Conservation (phyloP, 2,888 invertebrate species). For the Drosophila kambysellisi region DNA sequence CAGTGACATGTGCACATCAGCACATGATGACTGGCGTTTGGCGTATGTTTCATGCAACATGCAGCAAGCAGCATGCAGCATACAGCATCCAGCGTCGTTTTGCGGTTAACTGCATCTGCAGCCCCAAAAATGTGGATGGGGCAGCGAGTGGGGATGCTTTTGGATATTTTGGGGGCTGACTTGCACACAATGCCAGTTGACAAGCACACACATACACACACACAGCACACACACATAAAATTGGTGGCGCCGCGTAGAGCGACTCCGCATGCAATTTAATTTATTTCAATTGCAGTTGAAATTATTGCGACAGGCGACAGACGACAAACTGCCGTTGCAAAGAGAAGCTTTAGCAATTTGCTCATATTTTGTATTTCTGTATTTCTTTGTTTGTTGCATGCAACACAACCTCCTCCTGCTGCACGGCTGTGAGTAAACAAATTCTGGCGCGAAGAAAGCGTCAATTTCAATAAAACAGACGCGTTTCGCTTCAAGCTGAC, state of each 20-base stretch:
- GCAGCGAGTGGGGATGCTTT: slow-evolving; percentile 1
- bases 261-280: slow-evolving; percentile 75
- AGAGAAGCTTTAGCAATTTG: slow-evolving; percentile 57
- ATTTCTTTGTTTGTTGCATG: slow-evolving; percentile 38
- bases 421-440: slow-evolving; percentile 66
- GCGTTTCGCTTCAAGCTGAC: slow-evolving; percentile 23
- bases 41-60: slow-evolving; percentile 50
- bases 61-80: slow-evolving; percentile 49
- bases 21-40: slow-evolving; percentile 74
- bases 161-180: slow-evolving; percentile 26
- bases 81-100: slow-evolving; percentile 44
- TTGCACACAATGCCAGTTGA: slow-evolving; percentile 47
- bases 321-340: slow-evolving; percentile 64
- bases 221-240: slow-evolving; percentile 49
- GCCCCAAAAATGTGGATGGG: slow-evolving; percentile 22
- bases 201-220: slow-evolving; percentile 54
- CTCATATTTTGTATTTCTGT: slow-evolving; percentile 34
- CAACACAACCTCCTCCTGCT: background rate
- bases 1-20: slow-evolving; percentile 80
- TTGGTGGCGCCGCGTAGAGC: slow-evolving; percentile 41
- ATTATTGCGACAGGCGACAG: slow-evolving; percentile 69
- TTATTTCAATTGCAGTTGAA: slow-evolving; percentile 78
- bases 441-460: slow-evolving; percentile 65
- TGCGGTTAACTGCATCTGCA: slow-evolving; percentile 75
- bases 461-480: slow-evolving; percentile 81